Evolutionary conservation across 2,113 vertebrate genomes (phyloP).

Genomic region (Emberiza fucata): DNA sequence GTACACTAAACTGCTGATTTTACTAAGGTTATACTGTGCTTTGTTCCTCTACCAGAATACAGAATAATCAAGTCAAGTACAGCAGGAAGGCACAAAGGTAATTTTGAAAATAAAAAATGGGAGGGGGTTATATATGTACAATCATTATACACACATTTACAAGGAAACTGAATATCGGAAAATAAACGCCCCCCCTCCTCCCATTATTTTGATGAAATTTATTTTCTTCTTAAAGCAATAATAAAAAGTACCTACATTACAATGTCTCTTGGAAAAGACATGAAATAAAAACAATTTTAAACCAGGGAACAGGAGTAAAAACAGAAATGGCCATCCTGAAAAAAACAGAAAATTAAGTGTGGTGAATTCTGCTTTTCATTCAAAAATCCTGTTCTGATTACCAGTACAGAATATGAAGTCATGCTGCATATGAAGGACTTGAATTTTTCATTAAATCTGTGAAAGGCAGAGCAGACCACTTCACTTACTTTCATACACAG

Average conservation of each 20-base stretch:
- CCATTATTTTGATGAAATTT: neutral
- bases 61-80: slow-evolving; percentile 63
- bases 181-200: accelerated
- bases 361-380: neutral
- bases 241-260: neutral
- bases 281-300: neutral
- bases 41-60: slow-evolving; percentile 62
- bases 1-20: slow-evolving; percentile 61
- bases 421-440: neutral
- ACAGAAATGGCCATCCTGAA: neutral
- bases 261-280: neutral
- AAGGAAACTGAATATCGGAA: neutral
- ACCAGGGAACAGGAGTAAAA: neutral
- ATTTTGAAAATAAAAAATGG: neutral
- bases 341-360: neutral
- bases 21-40: slow-evolving; percentile 30
- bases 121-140: too few species aligned
- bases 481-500: neutral
- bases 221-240: neutral
- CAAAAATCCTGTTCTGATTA: neutral
- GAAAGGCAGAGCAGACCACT: neutral
- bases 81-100: neutral
- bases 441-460: neutral
- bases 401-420: neutral
- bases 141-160: neutral